Evolutionary conservation across 2,113 vertebrate species (phyloP).

Genomic region (Calyptommatus sinebrachiatus): DNA sequence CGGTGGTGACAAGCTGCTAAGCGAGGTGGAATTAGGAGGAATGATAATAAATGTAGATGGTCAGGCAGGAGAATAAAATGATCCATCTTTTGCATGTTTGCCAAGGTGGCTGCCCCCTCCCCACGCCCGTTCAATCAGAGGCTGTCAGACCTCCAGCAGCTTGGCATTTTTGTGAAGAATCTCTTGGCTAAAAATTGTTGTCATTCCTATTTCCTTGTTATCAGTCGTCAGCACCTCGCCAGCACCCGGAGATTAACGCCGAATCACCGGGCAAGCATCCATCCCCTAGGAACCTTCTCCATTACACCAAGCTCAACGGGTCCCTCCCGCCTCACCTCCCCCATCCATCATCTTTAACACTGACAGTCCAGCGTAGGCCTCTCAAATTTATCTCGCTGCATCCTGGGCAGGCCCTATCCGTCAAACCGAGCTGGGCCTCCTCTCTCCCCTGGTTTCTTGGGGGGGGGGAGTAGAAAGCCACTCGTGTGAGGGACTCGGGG

Average conservation of each 20-base stretch:
- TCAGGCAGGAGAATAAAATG: conserved; percentile 83
- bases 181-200: conserved; percentile 98
- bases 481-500: conserved; percentile 68
- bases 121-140: conserved; percentile 82
- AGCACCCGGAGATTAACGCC: conserved; percentile 79
- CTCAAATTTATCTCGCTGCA: conserved; percentile 85
- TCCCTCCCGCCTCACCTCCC: conserved; percentile 81
- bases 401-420: conserved; percentile 79
- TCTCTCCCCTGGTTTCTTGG: conserved; percentile 53
- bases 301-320: conserved; percentile 76
- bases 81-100: conserved; percentile 95
- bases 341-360: conserved; percentile 99
- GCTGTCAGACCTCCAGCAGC: conserved; percentile 82
- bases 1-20: conserved; percentile 67
- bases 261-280: conserved; percentile 67
- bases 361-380: conserved; percentile 86
- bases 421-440: conserved; percentile 73
- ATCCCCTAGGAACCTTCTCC: conserved; percentile 74
- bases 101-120: conserved; percentile 69
- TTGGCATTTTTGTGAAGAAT: conserved; percentile 96
- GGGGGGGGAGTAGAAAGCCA: conserved; percentile 60
- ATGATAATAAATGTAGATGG: conserved; percentile 80
- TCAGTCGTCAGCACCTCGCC: conserved; percentile 80
- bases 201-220: conserved; percentile 99
- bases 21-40: conserved; percentile 67